Evolutionary conservation across 2,113 vertebrate species (phyloP), one percentile per base, ranked within the genome.

Genomic region (Miniopterus natalensis): DNA sequence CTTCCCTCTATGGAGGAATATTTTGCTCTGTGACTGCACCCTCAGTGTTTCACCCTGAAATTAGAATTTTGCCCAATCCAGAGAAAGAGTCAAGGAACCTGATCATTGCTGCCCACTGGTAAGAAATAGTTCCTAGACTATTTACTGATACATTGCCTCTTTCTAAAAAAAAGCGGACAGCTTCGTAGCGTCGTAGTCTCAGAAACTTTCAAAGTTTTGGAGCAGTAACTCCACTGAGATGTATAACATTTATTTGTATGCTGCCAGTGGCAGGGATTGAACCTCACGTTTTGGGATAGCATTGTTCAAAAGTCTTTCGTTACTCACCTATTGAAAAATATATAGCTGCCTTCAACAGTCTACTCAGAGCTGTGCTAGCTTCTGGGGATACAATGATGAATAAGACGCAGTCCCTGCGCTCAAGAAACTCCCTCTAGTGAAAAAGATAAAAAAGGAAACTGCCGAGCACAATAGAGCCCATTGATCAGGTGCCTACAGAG

Each of bases 251-350:
- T n/a, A 80, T 85, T 68, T 45, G 49, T 63, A 59, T 31, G 47
- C 27, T 65, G 73, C 80, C 49, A 45, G 18, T 40, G 8, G 75
- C 5, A 66, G 29, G 59, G 31, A 31, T 51, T 40, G 81, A 63
- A 49, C 15, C 6, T 21, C 18, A 51, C 31, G 45, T 93, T 88
- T 89, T 75, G n/a, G 31, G 9, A 84, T 47, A 57, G 9, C 47
- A 61, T 29, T 94, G 5, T 92, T 92, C 47, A 70, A 36, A 87
- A 75, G 31, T 70, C n/a, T 84, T 42, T 31, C 5, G 71, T 80
- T 73, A 84, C 49, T 93, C 63, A 57, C 40, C 31, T 93, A 20
- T 70, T 59, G n/a, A 93, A 78, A 90, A 83, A 77, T 29, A 68
- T 10, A 17, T n/a, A 25, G 7, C 75, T 20, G 21, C 10, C 11